phyloP scores from a whole-genome alignment of 2,797 vertebrate genomes.

The Scolopax bukidnonensis region DNA sequence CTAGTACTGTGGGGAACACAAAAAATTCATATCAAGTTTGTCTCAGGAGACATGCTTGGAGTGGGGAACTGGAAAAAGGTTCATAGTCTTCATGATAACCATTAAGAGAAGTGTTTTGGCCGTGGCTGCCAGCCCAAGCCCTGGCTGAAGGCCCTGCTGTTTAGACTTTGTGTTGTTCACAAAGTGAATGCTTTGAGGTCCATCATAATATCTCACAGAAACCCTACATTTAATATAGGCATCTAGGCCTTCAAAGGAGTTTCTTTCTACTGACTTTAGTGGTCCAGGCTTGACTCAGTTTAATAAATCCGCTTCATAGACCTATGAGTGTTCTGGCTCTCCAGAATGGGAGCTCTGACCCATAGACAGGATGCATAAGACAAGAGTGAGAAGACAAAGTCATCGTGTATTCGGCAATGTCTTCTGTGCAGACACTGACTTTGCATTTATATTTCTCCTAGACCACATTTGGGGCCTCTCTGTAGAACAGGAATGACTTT shows the following conservation, averaged over 20 bases:
- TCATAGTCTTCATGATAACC: background rate
- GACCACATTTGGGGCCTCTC: background rate
- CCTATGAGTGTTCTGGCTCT: background rate
- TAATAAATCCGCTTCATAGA: background rate
- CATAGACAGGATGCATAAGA: fast-evolving
- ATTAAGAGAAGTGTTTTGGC: background rate
- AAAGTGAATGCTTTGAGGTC: background rate
- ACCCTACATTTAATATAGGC: background rate
- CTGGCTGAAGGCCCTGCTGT: background rate
- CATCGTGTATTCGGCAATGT: fast-evolving
- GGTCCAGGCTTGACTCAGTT: background rate
- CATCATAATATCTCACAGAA: background rate
- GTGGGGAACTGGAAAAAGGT: background rate
- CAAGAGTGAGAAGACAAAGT: background rate
- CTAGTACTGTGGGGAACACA: background rate
- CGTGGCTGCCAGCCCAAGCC: background rate
- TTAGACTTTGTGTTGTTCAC: background rate
- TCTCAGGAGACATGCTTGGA: background rate
- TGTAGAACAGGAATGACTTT: background rate
- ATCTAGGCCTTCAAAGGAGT: background rate
- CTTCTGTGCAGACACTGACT: background rate
- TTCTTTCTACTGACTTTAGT: background rate
- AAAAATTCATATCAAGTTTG: background rate
- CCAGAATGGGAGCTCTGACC: background rate
- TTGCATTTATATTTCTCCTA: background rate